A percentile compares a stretch with the other conserved stretches of the same genome.
phyloP scores from a whole-genome alignment of 2,113 vertebrate species.

The Salvelinus namaycush region DNA sequence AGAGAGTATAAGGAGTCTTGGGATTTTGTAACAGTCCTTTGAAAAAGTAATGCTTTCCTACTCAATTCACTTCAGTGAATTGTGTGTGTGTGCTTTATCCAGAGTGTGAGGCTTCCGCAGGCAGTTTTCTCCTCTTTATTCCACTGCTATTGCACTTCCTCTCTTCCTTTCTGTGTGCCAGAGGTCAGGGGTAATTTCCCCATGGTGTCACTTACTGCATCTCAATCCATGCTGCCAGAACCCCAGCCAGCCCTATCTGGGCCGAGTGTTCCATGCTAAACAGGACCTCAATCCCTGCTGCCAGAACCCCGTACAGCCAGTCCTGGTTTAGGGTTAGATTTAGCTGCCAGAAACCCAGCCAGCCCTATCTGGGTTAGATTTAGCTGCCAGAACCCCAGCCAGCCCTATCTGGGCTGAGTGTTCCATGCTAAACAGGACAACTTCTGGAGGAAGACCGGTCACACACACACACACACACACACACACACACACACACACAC shows the following conservation, averaged over 20 bases:
- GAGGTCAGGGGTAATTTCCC: conserved; percentile 9
- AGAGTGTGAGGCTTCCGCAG: neutral
- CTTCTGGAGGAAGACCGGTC: conserved; percentile 7
- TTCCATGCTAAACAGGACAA: conserved; percentile 22
- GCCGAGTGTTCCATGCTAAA: conserved; percentile 21
- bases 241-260: conserved; percentile 26
- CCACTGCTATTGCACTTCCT: conserved; percentile 5
- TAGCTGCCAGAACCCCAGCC: conserved; percentile 17
- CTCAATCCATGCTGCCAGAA: neutral
- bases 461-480: no score
- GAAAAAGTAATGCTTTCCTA: no score
- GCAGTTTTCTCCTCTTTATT: conserved; percentile 13
- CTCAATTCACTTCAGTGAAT: no score
- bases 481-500: no score
- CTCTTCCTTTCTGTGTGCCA: neutral
- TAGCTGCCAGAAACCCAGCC: conserved; percentile 12
- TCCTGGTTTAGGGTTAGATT: no score
- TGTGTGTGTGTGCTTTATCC: neutral
- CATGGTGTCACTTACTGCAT: conserved; percentile 9
- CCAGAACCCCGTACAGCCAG: neutral
- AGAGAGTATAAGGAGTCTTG: conserved; percentile 12
- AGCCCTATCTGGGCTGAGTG: conserved; percentile 19
- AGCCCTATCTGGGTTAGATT: neutral
- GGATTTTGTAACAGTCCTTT: no score
- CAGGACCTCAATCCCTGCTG: neutral